Evolutionary conservation across 2,888 invertebrate genomes (phyloP).

Genomic region (Drosophila mercatorum): DNA sequence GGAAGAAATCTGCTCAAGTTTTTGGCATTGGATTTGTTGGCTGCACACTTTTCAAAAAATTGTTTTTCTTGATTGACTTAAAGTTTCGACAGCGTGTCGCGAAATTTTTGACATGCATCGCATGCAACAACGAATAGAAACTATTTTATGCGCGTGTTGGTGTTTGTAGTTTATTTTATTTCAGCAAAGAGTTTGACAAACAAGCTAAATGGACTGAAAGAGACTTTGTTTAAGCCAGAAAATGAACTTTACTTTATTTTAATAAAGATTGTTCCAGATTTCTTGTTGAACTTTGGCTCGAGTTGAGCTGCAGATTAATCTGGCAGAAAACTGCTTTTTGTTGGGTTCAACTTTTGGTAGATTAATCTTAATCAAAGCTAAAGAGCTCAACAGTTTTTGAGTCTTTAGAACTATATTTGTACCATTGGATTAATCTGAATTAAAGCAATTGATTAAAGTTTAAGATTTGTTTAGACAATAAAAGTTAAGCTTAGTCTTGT

Average conservation of each 20-base stretch:
- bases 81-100: constrained; percentile 53
- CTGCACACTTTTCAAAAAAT: constrained; percentile 64
- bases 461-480: too few relatives aligned
- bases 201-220: neutral
- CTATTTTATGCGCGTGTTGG: neutral
- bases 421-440: too few relatives aligned
- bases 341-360: neutral
- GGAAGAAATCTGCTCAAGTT: constrained; percentile 55
- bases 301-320: neutral
- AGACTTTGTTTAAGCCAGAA: neutral
- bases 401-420: too few relatives aligned
- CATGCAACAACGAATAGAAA: constrained; percentile 8
- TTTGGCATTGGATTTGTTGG: constrained; percentile 45
- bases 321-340: neutral
- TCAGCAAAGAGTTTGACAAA: constrained; percentile 9
- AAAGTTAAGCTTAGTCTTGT: too few relatives aligned
- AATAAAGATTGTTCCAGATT: neutral
- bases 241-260: constrained; percentile 2
- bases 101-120: constrained; percentile 21
- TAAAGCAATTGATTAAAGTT: too few relatives aligned
- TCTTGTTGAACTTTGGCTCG: neutral
- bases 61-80: constrained; percentile 73
- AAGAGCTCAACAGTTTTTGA: too few relatives aligned
- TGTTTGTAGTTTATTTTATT: constrained; percentile 9
- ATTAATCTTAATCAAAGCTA: neutral